phyloP scores from a whole-genome alignment of 1,140 invertebrate genomes.

The Calosoma granatense region DNA sequence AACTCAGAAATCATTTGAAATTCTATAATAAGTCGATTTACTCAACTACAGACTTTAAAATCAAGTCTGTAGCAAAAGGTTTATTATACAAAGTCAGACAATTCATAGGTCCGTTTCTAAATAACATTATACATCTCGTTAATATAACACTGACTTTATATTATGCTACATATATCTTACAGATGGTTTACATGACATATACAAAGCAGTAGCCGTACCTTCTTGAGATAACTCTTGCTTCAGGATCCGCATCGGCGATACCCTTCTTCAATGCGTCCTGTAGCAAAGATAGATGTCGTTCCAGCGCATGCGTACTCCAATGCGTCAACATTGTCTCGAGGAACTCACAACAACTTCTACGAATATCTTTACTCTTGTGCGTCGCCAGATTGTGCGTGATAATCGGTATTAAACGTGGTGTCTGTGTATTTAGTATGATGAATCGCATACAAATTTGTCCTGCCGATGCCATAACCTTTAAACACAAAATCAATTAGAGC shows the following conservation, averaged over 20 bases:
- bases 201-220: no score
- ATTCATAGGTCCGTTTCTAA: no score
- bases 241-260: slow-evolving; percentile 83
- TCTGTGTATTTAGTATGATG: slow-evolving; percentile 81
- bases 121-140: no score
- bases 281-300: slow-evolving; percentile 66
- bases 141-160: no score
- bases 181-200: no score
- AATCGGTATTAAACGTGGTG: slow-evolving; percentile 74
- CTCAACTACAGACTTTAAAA: no score
- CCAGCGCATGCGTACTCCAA: slow-evolving; percentile 74
- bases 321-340: slow-evolving; percentile 72
- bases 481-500: slow-evolving; percentile 15
- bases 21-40: no score
- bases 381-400: slow-evolving; percentile 64
- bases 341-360: slow-evolving; percentile 73
- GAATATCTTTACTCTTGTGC: slow-evolving; percentile 88
- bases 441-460: slow-evolving; percentile 79
- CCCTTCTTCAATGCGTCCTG: slow-evolving; percentile 82
- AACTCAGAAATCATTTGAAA: no score
- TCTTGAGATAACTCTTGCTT: slow-evolving; percentile 66
- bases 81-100: no score
- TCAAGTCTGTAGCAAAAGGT: no score
- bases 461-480: slow-evolving; percentile 81
- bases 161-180: no score